phyloP scores from a whole-genome alignment of 2,888 invertebrate genomes.

The Ophion obscuratus region DNA sequence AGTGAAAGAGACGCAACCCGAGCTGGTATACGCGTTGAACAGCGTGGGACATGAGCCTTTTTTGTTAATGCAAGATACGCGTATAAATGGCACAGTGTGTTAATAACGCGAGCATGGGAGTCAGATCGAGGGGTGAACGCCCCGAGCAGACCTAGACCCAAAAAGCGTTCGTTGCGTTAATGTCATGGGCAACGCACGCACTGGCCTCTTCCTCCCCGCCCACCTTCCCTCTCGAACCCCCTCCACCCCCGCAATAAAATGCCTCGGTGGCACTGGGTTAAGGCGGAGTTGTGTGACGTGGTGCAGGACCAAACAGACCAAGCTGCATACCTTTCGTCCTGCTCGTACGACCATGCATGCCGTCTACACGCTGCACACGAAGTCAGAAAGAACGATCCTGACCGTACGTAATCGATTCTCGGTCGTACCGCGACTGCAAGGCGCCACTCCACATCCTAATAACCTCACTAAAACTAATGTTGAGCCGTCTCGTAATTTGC shows the following conservation, averaged over 20 bases:
- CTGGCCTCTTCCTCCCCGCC: background rate
- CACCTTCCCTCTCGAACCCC: background rate
- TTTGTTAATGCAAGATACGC: background rate
- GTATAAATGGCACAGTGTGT: slow-evolving; percentile 76
- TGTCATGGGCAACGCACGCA: slow-evolving; percentile 70
- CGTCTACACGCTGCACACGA: slow-evolving; percentile 24
- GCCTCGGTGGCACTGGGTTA: slow-evolving; percentile 79
- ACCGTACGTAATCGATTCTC: slow-evolving; percentile 66
- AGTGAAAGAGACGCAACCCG: background rate
- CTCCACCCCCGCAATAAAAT: slow-evolving; percentile 12
- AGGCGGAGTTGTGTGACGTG: slow-evolving; percentile 78
- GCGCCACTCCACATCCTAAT: slow-evolving; percentile 53
- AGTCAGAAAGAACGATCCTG: slow-evolving; percentile 40
- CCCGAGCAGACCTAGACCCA: slow-evolving; percentile 83
- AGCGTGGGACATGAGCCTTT: background rate
- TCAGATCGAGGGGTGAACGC: slow-evolving; percentile 77
- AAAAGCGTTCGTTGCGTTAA: slow-evolving; percentile 76
- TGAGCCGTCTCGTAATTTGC: background rate
- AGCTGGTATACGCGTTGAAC: background rate
- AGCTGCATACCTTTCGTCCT: slow-evolving; percentile 56
- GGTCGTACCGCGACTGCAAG: slow-evolving; percentile 57
- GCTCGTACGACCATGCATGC: slow-evolving; percentile 45
- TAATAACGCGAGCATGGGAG: slow-evolving; percentile 73
- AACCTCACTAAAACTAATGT: slow-evolving; percentile 38
- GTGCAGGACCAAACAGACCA: slow-evolving; percentile 66